These are phyloP conservation scores for Steinernema khuongi DNA, from an alignment of 1,140 invertebrate species.

Conservation along the genomic window DNA sequence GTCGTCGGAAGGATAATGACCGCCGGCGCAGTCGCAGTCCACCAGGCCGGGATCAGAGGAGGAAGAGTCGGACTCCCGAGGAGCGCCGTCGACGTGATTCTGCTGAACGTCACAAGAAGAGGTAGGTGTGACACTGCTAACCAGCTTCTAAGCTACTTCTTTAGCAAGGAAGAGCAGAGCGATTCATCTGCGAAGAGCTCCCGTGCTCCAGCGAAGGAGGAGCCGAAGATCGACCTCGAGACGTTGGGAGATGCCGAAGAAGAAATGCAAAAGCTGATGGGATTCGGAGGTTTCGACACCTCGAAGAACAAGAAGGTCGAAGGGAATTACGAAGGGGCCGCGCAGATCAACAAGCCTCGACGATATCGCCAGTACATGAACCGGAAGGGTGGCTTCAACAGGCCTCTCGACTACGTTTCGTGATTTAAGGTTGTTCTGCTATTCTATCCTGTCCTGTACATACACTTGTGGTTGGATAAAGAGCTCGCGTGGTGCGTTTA, in stretches of 20 bases:
- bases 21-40: too few relatives aligned
- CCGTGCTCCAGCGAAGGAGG: too few relatives aligned
- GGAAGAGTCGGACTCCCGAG: too few relatives aligned
- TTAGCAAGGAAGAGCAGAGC: too few relatives aligned
- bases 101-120: too few relatives aligned
- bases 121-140: too few relatives aligned
- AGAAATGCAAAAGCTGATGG: slow-evolving; percentile 95
- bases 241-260: slow-evolving; percentile 74
- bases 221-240: slow-evolving; percentile 43
- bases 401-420: slow-evolving; percentile 75
- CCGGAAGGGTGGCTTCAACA: slow-evolving; percentile 94
- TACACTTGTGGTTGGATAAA: slow-evolving; percentile 23
- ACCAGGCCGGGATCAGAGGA: too few relatives aligned
- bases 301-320: slow-evolving; percentile 87
- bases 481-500: not conserved
- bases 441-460: slow-evolving; percentile 17
- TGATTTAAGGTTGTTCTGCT: slow-evolving; percentile 25
- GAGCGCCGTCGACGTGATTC: too few relatives aligned
- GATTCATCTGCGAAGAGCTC: too few relatives aligned
- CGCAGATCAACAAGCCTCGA: slow-evolving; percentile 88
- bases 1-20: too few relatives aligned
- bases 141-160: slow-evolving; percentile 56
- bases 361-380: slow-evolving; percentile 99
- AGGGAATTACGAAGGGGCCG: slow-evolving; percentile 81
- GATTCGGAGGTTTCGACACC: slow-evolving; percentile 85